phyloP scores from a whole-genome alignment of 2,888 invertebrate species.

The Lysandra coridon region DNA sequence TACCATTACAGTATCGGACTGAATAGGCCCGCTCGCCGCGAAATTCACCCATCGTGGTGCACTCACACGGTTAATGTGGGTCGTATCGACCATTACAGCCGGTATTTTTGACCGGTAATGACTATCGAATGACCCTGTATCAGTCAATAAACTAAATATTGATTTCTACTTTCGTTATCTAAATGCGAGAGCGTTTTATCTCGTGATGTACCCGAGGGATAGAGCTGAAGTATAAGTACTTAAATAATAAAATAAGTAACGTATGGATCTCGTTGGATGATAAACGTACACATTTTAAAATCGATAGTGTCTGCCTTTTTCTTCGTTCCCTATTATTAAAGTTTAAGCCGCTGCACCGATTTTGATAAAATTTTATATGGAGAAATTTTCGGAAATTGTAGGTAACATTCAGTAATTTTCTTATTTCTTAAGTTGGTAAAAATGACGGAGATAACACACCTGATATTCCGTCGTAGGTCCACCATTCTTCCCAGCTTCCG shows the following conservation, averaged over 20 bases:
- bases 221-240: not conserved
- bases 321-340: no score
- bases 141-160: conserved; percentile 25
- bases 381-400: no score
- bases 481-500: conserved; percentile 93
- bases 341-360: no score
- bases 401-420: no score
- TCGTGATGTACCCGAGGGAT: not conserved
- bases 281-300: no score
- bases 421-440: not conserved
- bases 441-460: conserved; percentile 65
- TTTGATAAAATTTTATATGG: no score
- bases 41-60: conserved; percentile 68
- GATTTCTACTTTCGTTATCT: conserved; percentile 13
- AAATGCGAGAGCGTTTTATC: not conserved
- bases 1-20: conserved; percentile 47
- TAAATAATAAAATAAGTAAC: no score
- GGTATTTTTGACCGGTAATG: conserved; percentile 37
- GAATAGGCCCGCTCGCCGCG: conserved; percentile 69
- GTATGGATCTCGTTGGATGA: no score
- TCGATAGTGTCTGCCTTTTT: no score
- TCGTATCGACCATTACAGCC: conserved; percentile 44
- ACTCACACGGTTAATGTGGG: conserved; percentile 63
- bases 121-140: conserved; percentile 39
- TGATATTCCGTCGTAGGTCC: conserved; percentile 92